Evolutionary conservation across 2,797 vertebrate species (phyloP).

Genomic region (Malurus splendens): DNA sequence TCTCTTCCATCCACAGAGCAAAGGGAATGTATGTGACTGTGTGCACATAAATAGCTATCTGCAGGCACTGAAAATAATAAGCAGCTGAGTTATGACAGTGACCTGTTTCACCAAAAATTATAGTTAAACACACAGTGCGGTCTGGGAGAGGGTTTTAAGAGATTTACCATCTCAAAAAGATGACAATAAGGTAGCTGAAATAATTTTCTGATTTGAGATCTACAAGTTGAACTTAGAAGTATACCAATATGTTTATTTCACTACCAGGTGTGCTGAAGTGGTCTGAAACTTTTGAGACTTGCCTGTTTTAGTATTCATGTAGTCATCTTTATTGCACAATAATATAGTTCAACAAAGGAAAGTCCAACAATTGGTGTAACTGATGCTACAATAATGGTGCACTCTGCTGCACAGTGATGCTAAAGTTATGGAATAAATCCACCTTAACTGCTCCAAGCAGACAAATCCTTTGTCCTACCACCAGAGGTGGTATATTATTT

Average conservation of each 20-base stretch:
- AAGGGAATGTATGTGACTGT: not conserved
- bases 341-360: constrained; percentile 11
- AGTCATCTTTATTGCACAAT: constrained; percentile 49
- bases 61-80: not conserved
- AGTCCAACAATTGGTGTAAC: not conserved
- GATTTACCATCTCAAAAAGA: not conserved
- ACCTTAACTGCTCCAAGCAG: not conserved
- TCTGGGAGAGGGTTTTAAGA: not conserved
- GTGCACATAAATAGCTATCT: not conserved
- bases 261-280: not conserved
- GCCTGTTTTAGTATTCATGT: not conserved
- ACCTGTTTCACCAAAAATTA: not conserved
- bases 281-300: not conserved
- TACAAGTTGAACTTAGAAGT: not conserved
- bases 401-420: not conserved
- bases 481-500: not conserved
- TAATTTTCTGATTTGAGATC: not conserved
- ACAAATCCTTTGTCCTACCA: not conserved
- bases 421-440: constrained; percentile 31
- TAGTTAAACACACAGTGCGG: fast-evolving
- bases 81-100: not conserved
- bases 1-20: not conserved
- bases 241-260: not conserved
- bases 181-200: not conserved
- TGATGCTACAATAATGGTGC: not conserved